Evolutionary conservation across 92 coral and sea anemone species (phyloP).

Genomic region (Plumapathes pennacea): DNA sequence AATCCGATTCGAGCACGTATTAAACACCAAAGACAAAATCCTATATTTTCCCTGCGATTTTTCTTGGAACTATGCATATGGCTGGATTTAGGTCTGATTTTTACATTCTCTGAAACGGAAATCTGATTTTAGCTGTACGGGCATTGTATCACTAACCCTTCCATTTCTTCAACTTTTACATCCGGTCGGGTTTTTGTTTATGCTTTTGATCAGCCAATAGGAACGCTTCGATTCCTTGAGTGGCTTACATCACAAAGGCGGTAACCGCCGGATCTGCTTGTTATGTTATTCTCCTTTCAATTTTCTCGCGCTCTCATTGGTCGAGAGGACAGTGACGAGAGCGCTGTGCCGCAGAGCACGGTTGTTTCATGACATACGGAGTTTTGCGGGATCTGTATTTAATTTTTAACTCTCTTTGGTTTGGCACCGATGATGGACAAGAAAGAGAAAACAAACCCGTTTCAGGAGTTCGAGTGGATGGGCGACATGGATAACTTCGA

Average conservation of each 20-base stretch:
- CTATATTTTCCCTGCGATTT: too few species aligned
- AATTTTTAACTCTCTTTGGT: slow-evolving; percentile 5
- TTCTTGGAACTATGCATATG: too few species aligned
- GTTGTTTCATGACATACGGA: background rate
- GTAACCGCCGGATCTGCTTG: slow-evolving; percentile 71
- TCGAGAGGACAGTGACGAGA: slow-evolving; percentile 60
- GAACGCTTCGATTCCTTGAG: too few species aligned
- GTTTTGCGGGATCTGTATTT: slow-evolving; percentile 13
- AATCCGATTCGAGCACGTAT: too few species aligned
- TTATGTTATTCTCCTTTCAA: slow-evolving; percentile 77
- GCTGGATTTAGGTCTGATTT: too few species aligned
- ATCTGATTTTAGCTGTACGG: too few species aligned
- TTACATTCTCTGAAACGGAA: too few species aligned
- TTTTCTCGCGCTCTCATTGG: slow-evolving; percentile 75
- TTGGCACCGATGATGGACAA: slow-evolving; percentile 40
- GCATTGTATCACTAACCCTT: too few species aligned
- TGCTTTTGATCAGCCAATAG: background rate
- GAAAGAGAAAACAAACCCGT: slow-evolving; percentile 42
- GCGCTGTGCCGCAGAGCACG: slow-evolving; percentile 28
- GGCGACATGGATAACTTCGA: slow-evolving; percentile 88
- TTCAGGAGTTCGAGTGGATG: slow-evolving; percentile 80
- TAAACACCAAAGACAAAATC: too few species aligned
- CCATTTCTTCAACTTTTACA: too few species aligned
- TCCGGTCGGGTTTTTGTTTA: background rate
- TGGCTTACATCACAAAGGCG: slow-evolving; percentile 73